Conservation (phyloP, 2,113 vertebrate species). For the Psephotus haematonotus region DNA sequence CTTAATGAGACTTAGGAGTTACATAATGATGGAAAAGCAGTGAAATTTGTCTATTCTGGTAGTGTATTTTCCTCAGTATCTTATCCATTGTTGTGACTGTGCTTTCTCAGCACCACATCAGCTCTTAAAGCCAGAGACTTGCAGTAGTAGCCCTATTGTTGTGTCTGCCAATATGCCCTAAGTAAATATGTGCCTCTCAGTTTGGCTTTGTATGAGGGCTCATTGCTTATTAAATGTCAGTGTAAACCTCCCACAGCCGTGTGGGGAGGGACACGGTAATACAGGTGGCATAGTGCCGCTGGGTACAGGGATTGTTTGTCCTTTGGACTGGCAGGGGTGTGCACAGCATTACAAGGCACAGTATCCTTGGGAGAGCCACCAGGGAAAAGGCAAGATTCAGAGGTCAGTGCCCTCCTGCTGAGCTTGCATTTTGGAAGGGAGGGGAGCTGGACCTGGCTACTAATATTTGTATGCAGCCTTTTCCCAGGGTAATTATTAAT, state of each 20-base stretch:
- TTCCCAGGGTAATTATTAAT: conserved; percentile 22
- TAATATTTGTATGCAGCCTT: background rate
- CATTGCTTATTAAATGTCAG: background rate
- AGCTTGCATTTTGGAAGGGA: background rate
- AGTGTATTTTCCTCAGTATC: background rate
- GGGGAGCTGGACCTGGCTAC: background rate
- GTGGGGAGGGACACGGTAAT: background rate
- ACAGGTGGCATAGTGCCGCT: background rate
- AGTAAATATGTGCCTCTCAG: background rate
- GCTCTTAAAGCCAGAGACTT: background rate
- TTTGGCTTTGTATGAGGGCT: background rate
- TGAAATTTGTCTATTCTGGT: background rate
- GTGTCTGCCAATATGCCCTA: background rate
- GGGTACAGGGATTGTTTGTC: background rate
- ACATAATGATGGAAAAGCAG: background rate
- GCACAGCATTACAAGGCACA: background rate
- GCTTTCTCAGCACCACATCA: background rate
- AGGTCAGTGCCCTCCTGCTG: background rate
- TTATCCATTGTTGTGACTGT: background rate
- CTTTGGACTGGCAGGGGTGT: background rate
- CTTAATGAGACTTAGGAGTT: background rate
- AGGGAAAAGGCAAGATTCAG: background rate
- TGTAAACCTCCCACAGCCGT: background rate
- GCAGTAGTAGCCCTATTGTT: background rate
- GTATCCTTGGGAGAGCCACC: background rate